phyloP scores from a whole-genome alignment of 2,888 invertebrate genomes.

The Tetragnatha montana region DNA sequence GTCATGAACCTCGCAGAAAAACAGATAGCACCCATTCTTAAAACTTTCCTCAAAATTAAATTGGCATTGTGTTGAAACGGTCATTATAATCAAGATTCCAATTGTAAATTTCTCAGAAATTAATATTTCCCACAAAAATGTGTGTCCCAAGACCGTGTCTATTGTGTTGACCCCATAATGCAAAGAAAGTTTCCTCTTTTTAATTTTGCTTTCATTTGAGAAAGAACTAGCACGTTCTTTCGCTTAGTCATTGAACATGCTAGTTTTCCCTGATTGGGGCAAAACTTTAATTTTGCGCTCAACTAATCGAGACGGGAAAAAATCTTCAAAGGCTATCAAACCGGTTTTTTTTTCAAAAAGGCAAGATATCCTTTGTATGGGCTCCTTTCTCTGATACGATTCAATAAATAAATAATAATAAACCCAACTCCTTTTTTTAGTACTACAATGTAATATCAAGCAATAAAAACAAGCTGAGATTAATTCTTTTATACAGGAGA shows the following conservation, averaged over 20 bases:
- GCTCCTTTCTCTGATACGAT: constrained; percentile 16
- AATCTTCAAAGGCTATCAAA: constrained; percentile 1
- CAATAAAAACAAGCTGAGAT: constrained; percentile 45
- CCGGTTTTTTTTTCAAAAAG: constrained; percentile 13
- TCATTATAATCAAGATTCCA: neutral
- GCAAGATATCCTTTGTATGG: neutral
- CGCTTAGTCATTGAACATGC: constrained; percentile 11
- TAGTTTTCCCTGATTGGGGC: neutral
- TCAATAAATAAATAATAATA: constrained; percentile 16
- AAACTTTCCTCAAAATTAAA: too few relatives aligned
- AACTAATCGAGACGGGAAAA: neutral
- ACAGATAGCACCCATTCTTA: too few relatives aligned
- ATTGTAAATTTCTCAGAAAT: neutral
- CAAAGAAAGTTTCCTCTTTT: neutral
- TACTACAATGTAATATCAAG: constrained; percentile 34
- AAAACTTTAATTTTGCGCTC: constrained; percentile 21
- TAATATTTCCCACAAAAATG: neutral
- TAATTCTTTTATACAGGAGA: constrained; percentile 49
- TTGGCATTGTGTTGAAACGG: too few relatives aligned
- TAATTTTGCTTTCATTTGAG: neutral
- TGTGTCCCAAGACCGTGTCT: neutral
- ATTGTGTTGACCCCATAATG: neutral
- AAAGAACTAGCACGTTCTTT: neutral
- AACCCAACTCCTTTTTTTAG: constrained; percentile 5
- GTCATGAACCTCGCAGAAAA: too few relatives aligned